Evolutionary conservation across 2,797 vertebrate species (phyloP).

Genomic region (Pampus argenteus): DNA sequence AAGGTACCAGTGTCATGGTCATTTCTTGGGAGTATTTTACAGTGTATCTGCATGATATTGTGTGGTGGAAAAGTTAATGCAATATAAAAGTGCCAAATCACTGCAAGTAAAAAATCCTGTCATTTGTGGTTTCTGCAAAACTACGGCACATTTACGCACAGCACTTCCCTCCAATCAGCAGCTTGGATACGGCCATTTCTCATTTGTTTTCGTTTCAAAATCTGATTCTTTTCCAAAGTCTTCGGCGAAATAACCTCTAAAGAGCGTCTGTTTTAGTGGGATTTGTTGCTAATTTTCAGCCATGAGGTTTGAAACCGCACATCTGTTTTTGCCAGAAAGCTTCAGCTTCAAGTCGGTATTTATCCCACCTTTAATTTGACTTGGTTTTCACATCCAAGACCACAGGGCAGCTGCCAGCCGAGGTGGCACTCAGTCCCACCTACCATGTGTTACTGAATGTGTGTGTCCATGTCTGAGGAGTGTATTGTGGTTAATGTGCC

Average conservation of each 20-base stretch:
- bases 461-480: constrained; percentile 9
- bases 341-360: constrained; percentile 35
- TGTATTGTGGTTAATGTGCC: not conserved
- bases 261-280: not conserved
- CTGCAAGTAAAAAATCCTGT: constrained; percentile 19
- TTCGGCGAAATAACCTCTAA: not conserved
- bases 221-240: constrained; percentile 41
- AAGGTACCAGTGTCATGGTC: constrained; percentile 3
- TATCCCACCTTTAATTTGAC: constrained; percentile 63
- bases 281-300: constrained; percentile 30
- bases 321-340: constrained; percentile 62
- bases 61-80: constrained; percentile 33
- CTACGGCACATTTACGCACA: not conserved
- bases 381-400: constrained; percentile 22
- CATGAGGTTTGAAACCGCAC: constrained; percentile 54
- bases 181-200: constrained; percentile 35
- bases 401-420: constrained; percentile 43
- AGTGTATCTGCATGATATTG: constrained; percentile 9
- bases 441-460: constrained; percentile 20
- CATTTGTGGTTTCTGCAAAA: constrained; percentile 51
- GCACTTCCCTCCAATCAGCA: constrained; percentile 44
- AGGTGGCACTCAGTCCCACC: constrained; percentile 37
- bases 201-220: constrained; percentile 61
- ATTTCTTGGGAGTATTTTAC: constrained; percentile 20
- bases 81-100: constrained; percentile 18